phyloP scores from a whole-genome alignment of 1,140 invertebrate species.

The Eupristina koningsbergeri region DNA sequence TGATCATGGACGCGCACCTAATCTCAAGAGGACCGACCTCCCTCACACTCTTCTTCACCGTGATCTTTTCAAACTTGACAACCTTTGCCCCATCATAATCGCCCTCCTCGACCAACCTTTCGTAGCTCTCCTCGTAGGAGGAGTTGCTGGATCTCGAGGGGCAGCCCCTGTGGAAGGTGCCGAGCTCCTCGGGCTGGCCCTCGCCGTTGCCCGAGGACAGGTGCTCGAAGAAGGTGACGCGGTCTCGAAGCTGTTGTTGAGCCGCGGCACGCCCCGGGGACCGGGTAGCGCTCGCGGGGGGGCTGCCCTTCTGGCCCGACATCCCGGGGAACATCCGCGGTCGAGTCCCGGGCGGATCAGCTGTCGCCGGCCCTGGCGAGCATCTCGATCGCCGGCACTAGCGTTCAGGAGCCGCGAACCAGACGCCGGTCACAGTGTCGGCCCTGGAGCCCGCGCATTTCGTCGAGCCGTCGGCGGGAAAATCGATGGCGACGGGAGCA shows the following conservation, averaged over 20 bases:
- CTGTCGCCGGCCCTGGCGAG: no score
- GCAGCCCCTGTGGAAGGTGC: conserved; percentile 56
- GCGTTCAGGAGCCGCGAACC: no score
- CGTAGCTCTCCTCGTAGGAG: conserved; percentile 76
- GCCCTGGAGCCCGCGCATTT: no score
- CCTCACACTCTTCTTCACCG: conserved; percentile 74
- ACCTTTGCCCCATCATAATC: conserved; percentile 77
- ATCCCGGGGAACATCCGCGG: background rate
- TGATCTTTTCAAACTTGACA: conserved; percentile 81
- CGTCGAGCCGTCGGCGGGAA: no score
- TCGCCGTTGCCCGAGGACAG: conserved; percentile 73
- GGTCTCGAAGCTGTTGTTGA: conserved; percentile 76
- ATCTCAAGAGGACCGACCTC: conserved; percentile 61
- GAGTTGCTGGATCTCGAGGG: conserved; percentile 62
- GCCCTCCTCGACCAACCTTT: conserved; percentile 77
- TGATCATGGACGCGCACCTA: conserved; percentile 16
- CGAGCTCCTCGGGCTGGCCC: conserved; percentile 60
- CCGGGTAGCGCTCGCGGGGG: conserved; percentile 16
- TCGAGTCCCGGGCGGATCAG: no score
- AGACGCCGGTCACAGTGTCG: no score
- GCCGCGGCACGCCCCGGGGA: background rate
- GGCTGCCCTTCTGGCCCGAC: conserved; percentile 41
- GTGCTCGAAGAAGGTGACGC: conserved; percentile 84
- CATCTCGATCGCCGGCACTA: background rate
- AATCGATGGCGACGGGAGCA: background rate